These are phyloP conservation scores for Poicephalus gulielmi DNA, from an alignment of 2,113 vertebrate genomes.

Conservation along the genomic window DNA sequence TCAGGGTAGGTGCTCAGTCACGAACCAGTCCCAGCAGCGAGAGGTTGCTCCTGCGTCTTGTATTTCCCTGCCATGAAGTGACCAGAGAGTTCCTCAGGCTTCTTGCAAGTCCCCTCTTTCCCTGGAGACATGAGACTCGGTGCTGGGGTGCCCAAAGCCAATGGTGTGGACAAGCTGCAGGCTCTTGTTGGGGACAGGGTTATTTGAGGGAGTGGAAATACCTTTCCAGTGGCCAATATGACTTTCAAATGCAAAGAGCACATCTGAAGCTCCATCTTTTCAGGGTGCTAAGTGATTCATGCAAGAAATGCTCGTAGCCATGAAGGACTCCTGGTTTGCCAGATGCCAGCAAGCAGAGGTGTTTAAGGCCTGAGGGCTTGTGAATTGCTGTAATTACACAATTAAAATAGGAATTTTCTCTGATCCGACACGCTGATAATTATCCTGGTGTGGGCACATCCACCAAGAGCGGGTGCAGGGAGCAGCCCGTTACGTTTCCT, in stretches of 20 bases:
- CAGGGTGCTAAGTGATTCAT: background rate
- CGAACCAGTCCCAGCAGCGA: rapidly evolving
- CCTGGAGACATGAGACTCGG: rapidly evolving
- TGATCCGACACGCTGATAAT: background rate
- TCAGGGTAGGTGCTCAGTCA: constrained; percentile 81
- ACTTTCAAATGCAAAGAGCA: background rate
- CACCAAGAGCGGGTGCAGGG: background rate
- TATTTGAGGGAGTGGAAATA: background rate
- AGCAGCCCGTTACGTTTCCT: background rate
- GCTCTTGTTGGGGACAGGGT: background rate
- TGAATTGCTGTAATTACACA: constrained; percentile 47
- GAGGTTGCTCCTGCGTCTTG: background rate
- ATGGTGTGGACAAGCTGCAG: rapidly evolving
- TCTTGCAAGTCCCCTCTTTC: background rate
- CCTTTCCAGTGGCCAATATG: background rate
- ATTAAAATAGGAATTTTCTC: constrained; percentile 34
- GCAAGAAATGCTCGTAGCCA: background rate
- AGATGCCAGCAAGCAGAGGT: constrained; percentile 23
- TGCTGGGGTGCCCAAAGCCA: background rate
- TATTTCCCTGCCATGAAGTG: rapidly evolving
- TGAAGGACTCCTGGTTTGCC: background rate
- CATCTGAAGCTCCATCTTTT: background rate
- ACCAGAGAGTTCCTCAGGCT: rapidly evolving
- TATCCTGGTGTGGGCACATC: background rate
- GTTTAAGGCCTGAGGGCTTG: constrained; percentile 15